phyloP scores from a whole-genome alignment of 2,113 vertebrate species.

The Piprites chloris region DNA sequence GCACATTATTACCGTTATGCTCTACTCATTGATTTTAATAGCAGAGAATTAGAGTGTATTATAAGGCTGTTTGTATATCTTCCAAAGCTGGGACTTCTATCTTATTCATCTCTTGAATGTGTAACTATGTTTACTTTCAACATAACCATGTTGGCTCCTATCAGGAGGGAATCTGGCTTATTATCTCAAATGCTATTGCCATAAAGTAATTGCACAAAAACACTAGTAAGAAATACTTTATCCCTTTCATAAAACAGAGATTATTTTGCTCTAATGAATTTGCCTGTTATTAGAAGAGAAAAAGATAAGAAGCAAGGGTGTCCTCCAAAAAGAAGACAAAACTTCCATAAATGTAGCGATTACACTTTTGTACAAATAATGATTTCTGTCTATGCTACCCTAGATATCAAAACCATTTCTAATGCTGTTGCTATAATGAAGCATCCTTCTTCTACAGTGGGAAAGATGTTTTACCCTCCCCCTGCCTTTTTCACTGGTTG shows the following conservation, averaged over 20 bases:
- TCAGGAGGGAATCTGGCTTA: background rate
- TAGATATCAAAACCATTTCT: background rate
- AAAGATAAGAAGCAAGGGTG: background rate
- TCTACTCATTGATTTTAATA: background rate
- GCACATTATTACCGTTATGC: background rate
- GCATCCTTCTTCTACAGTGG: background rate
- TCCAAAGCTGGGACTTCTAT: background rate
- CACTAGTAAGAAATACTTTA: background rate
- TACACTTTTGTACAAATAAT: background rate
- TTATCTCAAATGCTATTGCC: background rate
- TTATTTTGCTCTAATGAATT: background rate
- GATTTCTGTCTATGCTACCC: background rate
- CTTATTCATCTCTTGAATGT: background rate
- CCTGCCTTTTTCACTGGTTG: background rate
- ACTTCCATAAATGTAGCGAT: background rate
- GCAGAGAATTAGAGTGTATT: background rate
- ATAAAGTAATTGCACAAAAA: background rate
- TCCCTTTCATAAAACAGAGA: background rate
- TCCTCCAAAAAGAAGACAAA: background rate
- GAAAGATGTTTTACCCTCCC: background rate
- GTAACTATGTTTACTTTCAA: background rate
- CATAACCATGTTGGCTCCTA: background rate
- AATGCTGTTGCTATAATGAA: background rate
- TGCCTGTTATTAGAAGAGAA: background rate
- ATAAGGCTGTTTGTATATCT: background rate